Conservation (phyloP, 2,888 invertebrate species). For the Cosmia trapezina region DNA sequence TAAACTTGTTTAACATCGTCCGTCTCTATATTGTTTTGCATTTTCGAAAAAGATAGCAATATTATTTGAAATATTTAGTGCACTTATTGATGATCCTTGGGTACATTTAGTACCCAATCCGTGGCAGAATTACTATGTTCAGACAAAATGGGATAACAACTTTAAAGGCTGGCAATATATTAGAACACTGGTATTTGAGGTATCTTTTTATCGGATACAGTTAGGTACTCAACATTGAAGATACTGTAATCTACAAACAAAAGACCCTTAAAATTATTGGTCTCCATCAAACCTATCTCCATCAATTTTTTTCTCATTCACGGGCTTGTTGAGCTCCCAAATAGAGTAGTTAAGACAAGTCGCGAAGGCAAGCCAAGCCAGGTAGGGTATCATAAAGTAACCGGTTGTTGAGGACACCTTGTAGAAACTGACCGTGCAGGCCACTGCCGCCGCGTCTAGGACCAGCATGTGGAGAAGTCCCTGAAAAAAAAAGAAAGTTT, state of each 20-base stretch:
- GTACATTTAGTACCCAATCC: not conserved
- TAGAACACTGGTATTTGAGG: slow-evolving; percentile 5
- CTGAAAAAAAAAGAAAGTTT: too few species aligned
- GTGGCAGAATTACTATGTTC: not conserved
- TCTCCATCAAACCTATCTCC: slow-evolving; percentile 22
- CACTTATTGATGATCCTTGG: not conserved
- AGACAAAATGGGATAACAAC: not conserved
- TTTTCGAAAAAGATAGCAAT: not conserved
- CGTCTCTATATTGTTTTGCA: not conserved
- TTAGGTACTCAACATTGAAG: too few species aligned
- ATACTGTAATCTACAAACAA: not conserved
- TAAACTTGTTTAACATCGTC: not conserved
- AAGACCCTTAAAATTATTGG: not conserved
- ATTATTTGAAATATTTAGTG: slow-evolving; percentile 3
- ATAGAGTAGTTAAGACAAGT: slow-evolving; percentile 79
- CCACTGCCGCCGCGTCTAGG: slow-evolving; percentile 75
- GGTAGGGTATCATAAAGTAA: slow-evolving; percentile 80
- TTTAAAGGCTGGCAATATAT: not conserved
- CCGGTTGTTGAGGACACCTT: slow-evolving; percentile 76
- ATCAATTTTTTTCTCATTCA: slow-evolving; percentile 29
- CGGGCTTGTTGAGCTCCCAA: slow-evolving; percentile 71
- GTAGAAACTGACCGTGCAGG: slow-evolving; percentile 79
- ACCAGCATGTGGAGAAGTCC: slow-evolving; percentile 84
- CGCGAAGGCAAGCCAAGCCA: slow-evolving; percentile 83
- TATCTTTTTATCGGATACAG: slow-evolving; percentile 9